phyloP scores from a whole-genome alignment of 2,888 invertebrate genomes.

The Oligia fasciuncula region DNA sequence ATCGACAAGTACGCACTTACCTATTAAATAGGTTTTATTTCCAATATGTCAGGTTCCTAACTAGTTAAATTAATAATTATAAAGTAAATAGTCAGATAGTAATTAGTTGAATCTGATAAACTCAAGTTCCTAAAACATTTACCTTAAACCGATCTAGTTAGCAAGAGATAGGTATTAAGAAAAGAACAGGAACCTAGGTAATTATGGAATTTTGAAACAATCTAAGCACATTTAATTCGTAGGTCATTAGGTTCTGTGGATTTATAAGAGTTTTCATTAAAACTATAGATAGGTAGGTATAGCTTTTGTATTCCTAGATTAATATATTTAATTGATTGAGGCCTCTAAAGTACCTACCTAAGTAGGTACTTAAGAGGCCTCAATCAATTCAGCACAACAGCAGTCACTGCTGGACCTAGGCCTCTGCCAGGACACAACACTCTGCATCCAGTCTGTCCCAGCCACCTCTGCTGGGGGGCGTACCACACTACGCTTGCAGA shows the following conservation, averaged over 20 bases:
- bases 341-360: no score
- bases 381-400: not conserved
- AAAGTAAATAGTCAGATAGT: not conserved
- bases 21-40: no score
- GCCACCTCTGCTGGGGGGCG: not conserved
- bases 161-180: not conserved
- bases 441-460: not conserved
- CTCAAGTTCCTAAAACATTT: not conserved
- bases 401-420: not conserved
- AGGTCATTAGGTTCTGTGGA: not conserved
- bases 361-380: not conserved
- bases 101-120: not conserved
- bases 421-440: not conserved
- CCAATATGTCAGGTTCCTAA: no score
- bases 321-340: no score
- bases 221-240: not conserved
- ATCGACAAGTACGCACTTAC: no score
- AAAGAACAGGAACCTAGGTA: not conserved
- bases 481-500: not conserved
- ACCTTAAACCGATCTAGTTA: not conserved
- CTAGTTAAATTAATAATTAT: no score
- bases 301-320: not conserved
- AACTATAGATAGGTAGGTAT: not conserved
- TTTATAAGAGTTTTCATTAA: not conserved
- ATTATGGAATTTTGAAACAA: not conserved